Percentiles rank a stretch among this genome's conserved stretches.
Conservation (phyloP, 2,113 vertebrate genomes). For the Myrmecobius fasciatus region DNA sequence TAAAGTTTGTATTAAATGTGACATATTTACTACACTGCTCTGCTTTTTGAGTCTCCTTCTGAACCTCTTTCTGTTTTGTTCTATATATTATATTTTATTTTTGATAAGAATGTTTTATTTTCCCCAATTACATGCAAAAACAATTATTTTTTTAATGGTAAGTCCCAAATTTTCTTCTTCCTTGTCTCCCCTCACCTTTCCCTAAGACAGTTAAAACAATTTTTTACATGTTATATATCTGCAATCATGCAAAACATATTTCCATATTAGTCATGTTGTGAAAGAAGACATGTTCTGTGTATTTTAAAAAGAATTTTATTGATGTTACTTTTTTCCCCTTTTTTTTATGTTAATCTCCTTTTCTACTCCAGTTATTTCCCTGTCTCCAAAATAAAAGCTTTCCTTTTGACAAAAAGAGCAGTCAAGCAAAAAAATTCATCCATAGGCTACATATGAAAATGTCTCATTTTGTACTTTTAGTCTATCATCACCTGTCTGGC, state of each 20-base stretch:
- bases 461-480: background rate
- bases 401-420: background rate
- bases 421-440: background rate
- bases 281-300: background rate
- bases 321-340: background rate
- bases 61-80: background rate
- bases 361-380: background rate
- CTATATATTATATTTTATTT: background rate
- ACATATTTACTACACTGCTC: background rate
- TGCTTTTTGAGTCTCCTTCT: background rate
- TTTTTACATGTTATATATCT: background rate
- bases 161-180: background rate
- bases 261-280: no score
- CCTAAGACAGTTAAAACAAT: background rate
- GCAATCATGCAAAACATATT: background rate
- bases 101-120: background rate
- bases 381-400: background rate
- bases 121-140: background rate
- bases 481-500: background rate
- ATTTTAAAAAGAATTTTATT: background rate
- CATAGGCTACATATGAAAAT: background rate
- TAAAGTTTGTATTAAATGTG: background rate
- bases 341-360: background rate
- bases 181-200: background rate
- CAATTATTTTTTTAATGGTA: background rate